A percentile compares a stretch with the other conserved stretches of the same genome.
These are phyloP conservation scores for Homarus gammarus DNA, from an alignment of 2,888 invertebrate species.

Conservation along the genomic window DNA sequence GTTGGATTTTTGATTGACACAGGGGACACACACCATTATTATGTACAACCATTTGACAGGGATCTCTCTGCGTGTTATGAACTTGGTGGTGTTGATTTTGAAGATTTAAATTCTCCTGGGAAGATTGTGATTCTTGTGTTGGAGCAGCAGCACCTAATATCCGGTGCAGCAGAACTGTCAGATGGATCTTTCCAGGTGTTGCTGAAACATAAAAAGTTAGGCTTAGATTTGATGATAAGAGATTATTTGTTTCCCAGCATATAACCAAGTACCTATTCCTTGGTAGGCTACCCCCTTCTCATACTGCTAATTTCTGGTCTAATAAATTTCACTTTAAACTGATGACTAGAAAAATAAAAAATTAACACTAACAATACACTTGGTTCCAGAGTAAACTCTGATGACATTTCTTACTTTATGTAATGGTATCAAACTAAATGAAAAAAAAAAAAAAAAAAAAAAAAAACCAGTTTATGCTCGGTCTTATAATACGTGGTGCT, in stretches of 20 bases:
- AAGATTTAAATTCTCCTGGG: background rate
- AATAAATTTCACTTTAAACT: background rate
- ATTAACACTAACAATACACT: background rate
- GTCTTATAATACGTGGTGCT: too few relatives aligned
- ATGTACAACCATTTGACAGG: conserved; percentile 31
- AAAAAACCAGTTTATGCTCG: too few relatives aligned
- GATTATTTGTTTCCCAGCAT: background rate
- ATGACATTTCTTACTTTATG: too few relatives aligned
- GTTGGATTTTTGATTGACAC: conserved; percentile 44
- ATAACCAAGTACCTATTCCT: too few relatives aligned
- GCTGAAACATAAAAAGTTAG: conserved; percentile 24
- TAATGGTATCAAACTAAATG: too few relatives aligned
- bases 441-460: too few relatives aligned
- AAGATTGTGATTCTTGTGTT: background rate
- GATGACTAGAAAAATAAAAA: background rate
- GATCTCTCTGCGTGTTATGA: conserved; percentile 4
- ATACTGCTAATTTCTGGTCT: too few relatives aligned
- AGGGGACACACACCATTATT: conserved; percentile 45
- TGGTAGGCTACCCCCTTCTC: too few relatives aligned
- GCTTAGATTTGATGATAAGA: background rate
- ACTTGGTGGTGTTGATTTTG: background rate
- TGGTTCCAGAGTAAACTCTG: too few relatives aligned
- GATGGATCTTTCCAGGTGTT: conserved; percentile 1
- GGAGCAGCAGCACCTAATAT: conserved; percentile 37
- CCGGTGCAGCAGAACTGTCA: conserved; percentile 44